Conservation (phyloP, 2,797 vertebrate genomes). For the Takifugu rubripes region DNA sequence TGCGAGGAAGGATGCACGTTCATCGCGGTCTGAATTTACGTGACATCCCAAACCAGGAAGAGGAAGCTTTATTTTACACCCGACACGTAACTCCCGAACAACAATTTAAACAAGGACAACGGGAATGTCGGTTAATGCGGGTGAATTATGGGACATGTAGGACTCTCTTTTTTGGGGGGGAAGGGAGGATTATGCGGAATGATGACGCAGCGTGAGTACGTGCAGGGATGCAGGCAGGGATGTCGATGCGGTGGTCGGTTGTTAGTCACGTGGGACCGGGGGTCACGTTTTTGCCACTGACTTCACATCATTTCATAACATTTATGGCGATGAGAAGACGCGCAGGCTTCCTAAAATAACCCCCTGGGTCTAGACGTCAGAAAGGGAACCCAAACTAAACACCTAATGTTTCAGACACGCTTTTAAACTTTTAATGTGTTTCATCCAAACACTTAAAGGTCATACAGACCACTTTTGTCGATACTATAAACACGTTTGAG, state of each 20-base stretch:
- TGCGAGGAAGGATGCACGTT: slow-evolving; percentile 65
- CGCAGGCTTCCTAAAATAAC: not conserved
- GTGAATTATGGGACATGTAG: slow-evolving; percentile 9
- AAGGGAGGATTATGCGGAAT: slow-evolving; percentile 13
- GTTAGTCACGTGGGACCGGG: slow-evolving; percentile 40
- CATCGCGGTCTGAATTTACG: slow-evolving; percentile 18
- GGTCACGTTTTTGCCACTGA: slow-evolving; percentile 40
- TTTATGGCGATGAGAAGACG: not conserved
- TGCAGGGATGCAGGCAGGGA: slow-evolving; percentile 64
- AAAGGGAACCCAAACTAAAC: too few relatives aligned
- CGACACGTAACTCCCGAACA: not conserved
- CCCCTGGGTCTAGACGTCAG: too few relatives aligned
- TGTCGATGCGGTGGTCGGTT: slow-evolving; percentile 38
- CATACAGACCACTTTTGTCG: too few relatives aligned
- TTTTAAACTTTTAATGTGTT: too few relatives aligned
- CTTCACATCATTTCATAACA: not conserved
- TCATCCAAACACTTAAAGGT: too few relatives aligned
- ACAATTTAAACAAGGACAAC: fast-evolving
- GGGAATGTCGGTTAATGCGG: fast-evolving
- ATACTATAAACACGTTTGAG: too few relatives aligned
- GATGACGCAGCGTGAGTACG: slow-evolving; percentile 71
- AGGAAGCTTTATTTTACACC: slow-evolving; percentile 6
- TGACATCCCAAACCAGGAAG: not conserved
- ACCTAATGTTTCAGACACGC: too few relatives aligned
- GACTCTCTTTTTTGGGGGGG: not conserved